These are phyloP conservation scores for Lamprotornis superbus DNA, from an alignment of 2,113 vertebrate genomes.

Conservation along the genomic window DNA sequence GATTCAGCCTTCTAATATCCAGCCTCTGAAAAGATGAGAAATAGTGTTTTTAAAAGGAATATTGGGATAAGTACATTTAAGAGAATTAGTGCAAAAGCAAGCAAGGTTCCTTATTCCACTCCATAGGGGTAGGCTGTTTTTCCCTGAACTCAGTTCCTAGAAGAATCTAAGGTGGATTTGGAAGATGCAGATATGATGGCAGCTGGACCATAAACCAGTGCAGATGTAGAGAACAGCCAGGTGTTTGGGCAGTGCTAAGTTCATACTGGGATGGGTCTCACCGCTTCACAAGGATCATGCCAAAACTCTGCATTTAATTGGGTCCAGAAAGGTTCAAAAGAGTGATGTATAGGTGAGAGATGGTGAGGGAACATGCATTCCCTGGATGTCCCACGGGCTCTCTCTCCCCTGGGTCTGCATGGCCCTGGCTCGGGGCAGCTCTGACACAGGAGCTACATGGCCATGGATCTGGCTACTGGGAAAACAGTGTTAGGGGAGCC, in stretches of 20 bases:
- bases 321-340: neutral
- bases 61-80: neutral
- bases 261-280: neutral
- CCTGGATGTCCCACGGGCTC: rapidly evolving
- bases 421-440: neutral
- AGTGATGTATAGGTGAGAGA: neutral
- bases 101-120: neutral
- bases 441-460: rapidly evolving
- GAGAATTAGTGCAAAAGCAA: neutral
- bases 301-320: neutral
- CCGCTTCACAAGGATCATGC: neutral
- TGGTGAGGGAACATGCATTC: rapidly evolving
- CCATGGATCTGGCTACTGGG: rapidly evolving
- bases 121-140: neutral
- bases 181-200: neutral
- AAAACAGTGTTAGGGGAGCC: neutral
- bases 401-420: neutral
- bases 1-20: neutral
- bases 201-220: neutral
- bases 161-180: neutral
- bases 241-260: neutral
- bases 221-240: neutral
- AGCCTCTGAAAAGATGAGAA: neutral
- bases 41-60: neutral
- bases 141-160: neutral